These are phyloP conservation scores for Scaptomyza flava DNA, from an alignment of 2,888 invertebrate species.

Conservation along the genomic window DNA sequence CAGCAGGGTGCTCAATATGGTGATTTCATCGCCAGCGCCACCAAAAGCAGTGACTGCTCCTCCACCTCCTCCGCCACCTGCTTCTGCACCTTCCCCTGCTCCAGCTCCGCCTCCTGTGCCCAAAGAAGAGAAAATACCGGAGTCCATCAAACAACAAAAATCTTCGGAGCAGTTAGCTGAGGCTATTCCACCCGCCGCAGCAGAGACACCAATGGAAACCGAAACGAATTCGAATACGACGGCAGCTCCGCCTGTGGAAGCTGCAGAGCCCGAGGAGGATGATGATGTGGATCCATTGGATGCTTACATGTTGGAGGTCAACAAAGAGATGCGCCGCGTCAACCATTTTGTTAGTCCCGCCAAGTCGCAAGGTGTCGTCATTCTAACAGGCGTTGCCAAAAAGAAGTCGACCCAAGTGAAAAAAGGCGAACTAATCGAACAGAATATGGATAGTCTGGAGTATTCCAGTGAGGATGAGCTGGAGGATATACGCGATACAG, in stretches of 20 bases:
- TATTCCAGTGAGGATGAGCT: slow-evolving; percentile 99
- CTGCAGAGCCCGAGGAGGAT: slow-evolving; percentile 88
- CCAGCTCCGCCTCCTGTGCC: not conserved
- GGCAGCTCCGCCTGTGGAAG: slow-evolving; percentile 81
- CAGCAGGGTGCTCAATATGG: slow-evolving; percentile 61
- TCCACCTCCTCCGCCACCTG: not conserved
- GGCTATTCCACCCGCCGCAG: not conserved
- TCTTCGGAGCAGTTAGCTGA: not conserved
- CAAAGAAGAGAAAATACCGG: slow-evolving; percentile 2
- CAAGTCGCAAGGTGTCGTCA: slow-evolving; percentile 87
- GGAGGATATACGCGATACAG: slow-evolving; percentile 96
- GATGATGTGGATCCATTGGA: slow-evolving; percentile 98
- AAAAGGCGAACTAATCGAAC: slow-evolving; percentile 99
- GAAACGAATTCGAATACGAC: not conserved
- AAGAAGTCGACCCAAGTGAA: slow-evolving; percentile 88
- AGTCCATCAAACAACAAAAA: not conserved
- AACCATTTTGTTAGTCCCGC: slow-evolving; percentile 84
- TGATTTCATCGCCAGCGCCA: slow-evolving; percentile 22
- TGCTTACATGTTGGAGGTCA: slow-evolving; percentile 97
- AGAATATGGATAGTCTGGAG: slow-evolving; percentile 98
- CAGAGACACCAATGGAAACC: slow-evolving; percentile 13
- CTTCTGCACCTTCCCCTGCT: not conserved
- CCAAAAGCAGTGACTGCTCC: not conserved
- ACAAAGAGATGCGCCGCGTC: slow-evolving; percentile 85
- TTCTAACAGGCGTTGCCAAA: slow-evolving; percentile 94